Evolutionary conservation across 2,113 vertebrate species (phyloP).

Genomic region (Chauna torquata): DNA sequence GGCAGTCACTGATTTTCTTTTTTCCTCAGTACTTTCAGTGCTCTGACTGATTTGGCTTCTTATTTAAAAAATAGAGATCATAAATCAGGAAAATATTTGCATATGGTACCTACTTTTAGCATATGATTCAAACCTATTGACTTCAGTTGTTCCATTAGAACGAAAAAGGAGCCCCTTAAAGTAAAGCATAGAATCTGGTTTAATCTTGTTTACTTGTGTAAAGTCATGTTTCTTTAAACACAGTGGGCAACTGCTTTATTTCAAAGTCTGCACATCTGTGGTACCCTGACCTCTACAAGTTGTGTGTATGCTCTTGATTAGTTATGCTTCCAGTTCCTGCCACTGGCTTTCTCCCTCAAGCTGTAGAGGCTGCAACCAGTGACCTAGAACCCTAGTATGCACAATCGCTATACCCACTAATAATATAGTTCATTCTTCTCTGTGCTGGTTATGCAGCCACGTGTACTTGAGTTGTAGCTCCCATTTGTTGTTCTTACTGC

Average conservation of each 20-base stretch:
- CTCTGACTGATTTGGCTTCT: background rate
- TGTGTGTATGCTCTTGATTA: background rate
- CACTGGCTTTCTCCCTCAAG: background rate
- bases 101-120: background rate
- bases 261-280: background rate
- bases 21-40: background rate
- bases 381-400: background rate
- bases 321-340: background rate
- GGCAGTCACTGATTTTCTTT: background rate
- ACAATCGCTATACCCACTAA: background rate
- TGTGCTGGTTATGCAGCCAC: background rate
- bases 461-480: background rate
- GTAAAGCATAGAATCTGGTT: background rate
- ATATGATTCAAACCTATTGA: background rate
- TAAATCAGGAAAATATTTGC: background rate
- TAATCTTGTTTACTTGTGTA: slow-evolving; percentile 6
- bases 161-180: background rate
- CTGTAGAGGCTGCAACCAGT: background rate
- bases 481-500: background rate
- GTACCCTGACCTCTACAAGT: background rate
- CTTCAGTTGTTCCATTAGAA: background rate
- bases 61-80: background rate
- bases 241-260: background rate
- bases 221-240: background rate
- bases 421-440: background rate